Base-by-base conservation (phyloP, 2,797 vertebrate genomes). In the Sebastes flavidus region DNA sequence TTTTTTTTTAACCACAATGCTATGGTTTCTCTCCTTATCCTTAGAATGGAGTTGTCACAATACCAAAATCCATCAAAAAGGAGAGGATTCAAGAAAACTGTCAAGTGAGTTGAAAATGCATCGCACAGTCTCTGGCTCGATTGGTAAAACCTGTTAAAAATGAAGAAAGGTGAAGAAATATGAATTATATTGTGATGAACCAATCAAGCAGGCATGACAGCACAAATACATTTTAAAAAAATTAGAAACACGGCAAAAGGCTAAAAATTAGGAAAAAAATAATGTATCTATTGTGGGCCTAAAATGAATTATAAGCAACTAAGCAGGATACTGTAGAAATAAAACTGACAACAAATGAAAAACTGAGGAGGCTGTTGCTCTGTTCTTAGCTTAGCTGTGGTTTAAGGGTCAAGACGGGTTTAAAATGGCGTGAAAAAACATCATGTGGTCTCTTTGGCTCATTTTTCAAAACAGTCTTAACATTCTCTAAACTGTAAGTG, bases 41-140 rank as follows among this genome's bases (percentile, higher is more conserved):
- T 76, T 76, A 97, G 97, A 97, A 97, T 77, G 94, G 91, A 38
- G 83, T 96, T 79, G 94, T 97, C 70, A 97, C 96, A 16, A 96
- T 97, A 89, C 95, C 96, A 13, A 98, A 98, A 87, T 97, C 96
- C 22, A 96, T 88, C 69, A 96, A 95, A 91, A 92, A 87, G 55
- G 81, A 95, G 81, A 94, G 95, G 84, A 88, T 97, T 87, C 75
- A 84, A 72, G 95, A 97, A 93, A 97, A 96, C 89, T 96, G 92
- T 89, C 91, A 96, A 83, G 95, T 97, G 87, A 94, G 94, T 89
- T 25, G 3, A 24, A 61, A 18, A 12, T 34, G 9, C 4, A 18
- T 55, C 11, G 9, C 7, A 14, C 22, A 12, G 3, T 29, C 1
- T 46, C 52, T 49, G 13, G 16, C 18, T 12, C 60, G 12, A 58